Evolutionary conservation across 2,888 invertebrate genomes (phyloP).

Genomic region (Cerastoderma edule): DNA sequence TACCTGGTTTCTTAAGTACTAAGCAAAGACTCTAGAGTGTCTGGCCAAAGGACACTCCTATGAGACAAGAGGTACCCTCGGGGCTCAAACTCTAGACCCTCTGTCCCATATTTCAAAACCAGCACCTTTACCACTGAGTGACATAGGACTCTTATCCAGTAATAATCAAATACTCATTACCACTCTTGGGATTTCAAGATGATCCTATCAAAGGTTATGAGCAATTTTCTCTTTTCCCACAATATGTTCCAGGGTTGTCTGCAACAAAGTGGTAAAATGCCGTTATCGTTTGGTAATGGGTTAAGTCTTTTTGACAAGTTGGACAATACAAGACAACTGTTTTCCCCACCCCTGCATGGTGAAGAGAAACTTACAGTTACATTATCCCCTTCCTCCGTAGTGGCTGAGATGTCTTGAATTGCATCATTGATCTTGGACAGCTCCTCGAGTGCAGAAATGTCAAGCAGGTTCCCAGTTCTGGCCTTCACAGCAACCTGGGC

Average conservation of each 20-base stretch:
- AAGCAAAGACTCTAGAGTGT: too few relatives aligned
- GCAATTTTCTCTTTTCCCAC: neutral
- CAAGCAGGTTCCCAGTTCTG: conserved; percentile 28
- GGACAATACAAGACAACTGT: neutral
- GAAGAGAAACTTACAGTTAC: neutral
- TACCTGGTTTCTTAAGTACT: too few relatives aligned
- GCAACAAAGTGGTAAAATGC: neutral
- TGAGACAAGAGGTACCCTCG: too few relatives aligned
- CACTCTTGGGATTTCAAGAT: neutral
- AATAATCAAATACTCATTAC: neutral
- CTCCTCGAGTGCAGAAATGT: conserved; percentile 25
- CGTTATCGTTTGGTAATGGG: neutral
- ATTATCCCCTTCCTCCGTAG: conserved; percentile 1
- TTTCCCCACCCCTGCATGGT: neutral
- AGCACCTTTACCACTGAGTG: too few relatives aligned
- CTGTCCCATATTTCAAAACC: too few relatives aligned
- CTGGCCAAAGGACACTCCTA: too few relatives aligned
- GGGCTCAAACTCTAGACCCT: too few relatives aligned
- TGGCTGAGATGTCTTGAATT: conserved; percentile 26
- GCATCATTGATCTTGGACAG: conserved; percentile 3
- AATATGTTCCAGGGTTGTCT: neutral
- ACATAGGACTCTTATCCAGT: too few relatives aligned
- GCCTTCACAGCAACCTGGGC: conserved; percentile 28
- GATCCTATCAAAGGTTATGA: neutral
- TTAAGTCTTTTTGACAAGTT: neutral